These are phyloP conservation scores for Toxotes chatareus DNA, from an alignment of 2,113 vertebrate genomes.

Conservation along the genomic window DNA sequence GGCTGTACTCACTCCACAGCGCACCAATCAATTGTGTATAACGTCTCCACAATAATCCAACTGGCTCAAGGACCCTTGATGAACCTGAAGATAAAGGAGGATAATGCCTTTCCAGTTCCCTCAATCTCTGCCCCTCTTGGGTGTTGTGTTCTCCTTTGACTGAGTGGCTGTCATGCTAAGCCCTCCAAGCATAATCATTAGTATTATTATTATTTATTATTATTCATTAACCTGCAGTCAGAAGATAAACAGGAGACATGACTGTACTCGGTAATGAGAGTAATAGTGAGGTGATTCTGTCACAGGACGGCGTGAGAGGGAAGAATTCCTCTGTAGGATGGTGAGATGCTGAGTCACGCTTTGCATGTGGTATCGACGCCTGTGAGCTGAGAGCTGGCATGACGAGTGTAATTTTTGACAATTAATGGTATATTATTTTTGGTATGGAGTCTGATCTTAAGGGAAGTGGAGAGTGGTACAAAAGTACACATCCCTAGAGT, in stretches of 20 bases:
- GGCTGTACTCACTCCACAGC: slow-evolving; percentile 48
- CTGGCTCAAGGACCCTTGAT: slow-evolving; percentile 74
- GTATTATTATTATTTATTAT: slow-evolving; percentile 74
- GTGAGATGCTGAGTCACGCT: slow-evolving; percentile 17
- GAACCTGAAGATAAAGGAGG: slow-evolving; percentile 68
- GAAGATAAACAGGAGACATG: slow-evolving; percentile 56
- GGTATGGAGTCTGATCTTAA: slow-evolving; percentile 3
- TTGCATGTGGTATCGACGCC: slow-evolving; percentile 22
- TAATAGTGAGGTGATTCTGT: slow-evolving; percentile 62
- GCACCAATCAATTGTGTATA: slow-evolving; percentile 69
- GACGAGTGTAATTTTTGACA: slow-evolving; percentile 15
- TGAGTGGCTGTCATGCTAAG: slow-evolving; percentile 54
- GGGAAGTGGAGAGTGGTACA: background rate
- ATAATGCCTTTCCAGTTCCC: slow-evolving; percentile 57
- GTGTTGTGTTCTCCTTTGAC: slow-evolving; percentile 53
- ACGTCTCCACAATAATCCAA: slow-evolving; percentile 69
- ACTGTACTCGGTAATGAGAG: slow-evolving; percentile 64
- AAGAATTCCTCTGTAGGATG: slow-evolving; percentile 42
- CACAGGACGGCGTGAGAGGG: slow-evolving; percentile 23
- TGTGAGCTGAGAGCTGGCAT: slow-evolving; percentile 15
- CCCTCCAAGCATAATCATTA: slow-evolving; percentile 65
- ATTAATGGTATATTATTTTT: slow-evolving; percentile 16
- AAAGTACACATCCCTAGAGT: background rate
- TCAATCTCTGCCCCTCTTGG: slow-evolving; percentile 44
- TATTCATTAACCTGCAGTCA: slow-evolving; percentile 72